A percentile compares a stretch with the other conserved stretches of the same genome.
These are phyloP conservation scores for Danio tinwini DNA, from an alignment of 2,797 vertebrate genomes.

Conservation along the genomic window DNA sequence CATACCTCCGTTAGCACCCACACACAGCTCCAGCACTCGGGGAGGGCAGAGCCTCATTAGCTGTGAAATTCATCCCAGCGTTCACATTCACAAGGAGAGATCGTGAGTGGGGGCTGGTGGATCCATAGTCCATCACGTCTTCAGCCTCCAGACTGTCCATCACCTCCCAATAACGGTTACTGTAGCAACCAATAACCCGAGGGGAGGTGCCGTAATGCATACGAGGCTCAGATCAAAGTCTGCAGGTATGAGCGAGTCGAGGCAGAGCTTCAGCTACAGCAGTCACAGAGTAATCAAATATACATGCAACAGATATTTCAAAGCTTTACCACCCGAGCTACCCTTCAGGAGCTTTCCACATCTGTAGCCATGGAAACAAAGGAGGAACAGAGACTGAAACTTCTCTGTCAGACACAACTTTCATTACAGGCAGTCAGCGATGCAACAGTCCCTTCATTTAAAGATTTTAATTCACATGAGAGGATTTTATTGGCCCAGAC, in stretches of 20 bases:
- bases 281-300: conserved; percentile 49
- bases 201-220: conserved; percentile 41
- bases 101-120: conserved; percentile 18
- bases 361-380: conserved; percentile 64
- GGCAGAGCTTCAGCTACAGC: conserved; percentile 18
- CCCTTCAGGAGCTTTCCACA: conserved; percentile 28
- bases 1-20: conserved; percentile 28
- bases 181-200: conserved; percentile 56
- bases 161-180: conserved; percentile 54
- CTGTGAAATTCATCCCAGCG: conserved; percentile 46
- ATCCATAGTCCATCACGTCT: conserved; percentile 33
- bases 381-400: conserved; percentile 44
- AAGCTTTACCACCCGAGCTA: conserved; percentile 32
- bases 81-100: conserved; percentile 19
- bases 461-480: conserved; percentile 12
- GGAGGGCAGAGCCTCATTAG: conserved; percentile 50
- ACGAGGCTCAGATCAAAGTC: conserved; percentile 48
- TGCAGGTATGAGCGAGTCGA: conserved; percentile 45
- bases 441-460: conserved; percentile 18
- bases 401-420: conserved; percentile 49
- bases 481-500: background rate
- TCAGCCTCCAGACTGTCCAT: conserved; percentile 50
- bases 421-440: conserved; percentile 22
- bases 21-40: conserved; percentile 28
- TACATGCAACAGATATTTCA: conserved; percentile 48